Evolutionary conservation across 30 jellyfish, hydroid and myxozoan species (phyloP).

Genomic region (Aurelia aurita): DNA sequence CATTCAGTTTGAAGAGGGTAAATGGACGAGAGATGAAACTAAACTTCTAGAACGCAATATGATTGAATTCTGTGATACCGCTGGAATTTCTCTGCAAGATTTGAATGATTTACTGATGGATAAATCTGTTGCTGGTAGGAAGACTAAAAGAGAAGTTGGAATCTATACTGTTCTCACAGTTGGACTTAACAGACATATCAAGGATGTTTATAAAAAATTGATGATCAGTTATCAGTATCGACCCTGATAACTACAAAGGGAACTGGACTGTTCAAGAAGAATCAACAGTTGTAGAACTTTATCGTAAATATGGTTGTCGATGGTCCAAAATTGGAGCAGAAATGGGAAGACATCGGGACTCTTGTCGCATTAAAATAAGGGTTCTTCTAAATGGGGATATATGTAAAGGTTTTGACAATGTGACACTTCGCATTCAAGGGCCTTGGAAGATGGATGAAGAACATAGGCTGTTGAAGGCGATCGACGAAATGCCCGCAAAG

Average conservation of each 20-base stretch:
- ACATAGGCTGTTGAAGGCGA: not conserved
- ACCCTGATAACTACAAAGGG: slow-evolving; percentile 50
- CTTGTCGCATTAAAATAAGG: not conserved
- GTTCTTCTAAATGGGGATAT: too few species aligned
- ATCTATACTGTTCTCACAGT: slow-evolving; percentile 17
- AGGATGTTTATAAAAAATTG: slow-evolving; percentile 20
- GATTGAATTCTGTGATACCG: not conserved
- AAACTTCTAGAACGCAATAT: slow-evolving; percentile 22
- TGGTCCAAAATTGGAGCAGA: slow-evolving; percentile 41
- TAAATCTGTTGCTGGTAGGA: not conserved
- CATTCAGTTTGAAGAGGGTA: too few species aligned
- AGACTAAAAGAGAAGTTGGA: slow-evolving; percentile 4
- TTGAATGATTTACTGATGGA: slow-evolving; percentile 19
- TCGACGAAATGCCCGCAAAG: not conserved
- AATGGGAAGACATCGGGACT: slow-evolving; percentile 36
- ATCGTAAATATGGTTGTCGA: slow-evolving; percentile 17
- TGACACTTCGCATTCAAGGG: too few species aligned
- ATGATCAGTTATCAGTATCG: not conserved
- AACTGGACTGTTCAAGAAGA: slow-evolving; percentile 27
- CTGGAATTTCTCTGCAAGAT: slow-evolving; percentile 2
- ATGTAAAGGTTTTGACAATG: too few species aligned
- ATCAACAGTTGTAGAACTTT: not conserved
- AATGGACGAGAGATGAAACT: too few species aligned
- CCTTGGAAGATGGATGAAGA: not conserved
- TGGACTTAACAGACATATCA: slow-evolving; percentile 47